Conservation (phyloP, 2,113 vertebrate species). For the Genyomyrus donnyi region DNA sequence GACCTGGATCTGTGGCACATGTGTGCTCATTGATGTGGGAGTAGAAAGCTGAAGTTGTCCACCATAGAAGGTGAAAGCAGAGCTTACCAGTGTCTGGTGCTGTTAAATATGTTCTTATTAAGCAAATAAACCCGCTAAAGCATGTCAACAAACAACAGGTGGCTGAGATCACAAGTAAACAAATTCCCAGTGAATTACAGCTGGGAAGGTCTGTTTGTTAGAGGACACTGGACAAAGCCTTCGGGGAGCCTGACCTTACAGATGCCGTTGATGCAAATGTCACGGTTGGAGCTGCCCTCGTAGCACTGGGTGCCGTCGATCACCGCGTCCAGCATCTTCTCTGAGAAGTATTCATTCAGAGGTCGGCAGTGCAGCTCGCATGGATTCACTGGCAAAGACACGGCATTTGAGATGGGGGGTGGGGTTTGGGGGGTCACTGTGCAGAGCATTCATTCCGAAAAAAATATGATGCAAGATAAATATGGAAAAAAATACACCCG, state of each 20-base stretch:
- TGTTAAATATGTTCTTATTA: not conserved
- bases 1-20: not conserved
- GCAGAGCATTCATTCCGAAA: not conserved
- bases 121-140: not conserved
- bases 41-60: not conserved
- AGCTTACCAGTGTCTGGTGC: not conserved
- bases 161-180: not conserved
- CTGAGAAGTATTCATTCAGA: constrained; percentile 65
- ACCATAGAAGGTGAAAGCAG: not conserved
- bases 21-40: too few relatives aligned
- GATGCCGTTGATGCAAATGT: constrained; percentile 88
- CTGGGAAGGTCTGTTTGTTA: not conserved
- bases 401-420: not conserved
- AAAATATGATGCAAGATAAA: not conserved
- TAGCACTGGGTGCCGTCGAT: constrained; percentile 80
- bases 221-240: not conserved
- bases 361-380: constrained; percentile 93
- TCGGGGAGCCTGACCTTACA: constrained; percentile 73
- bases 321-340: constrained; percentile 80
- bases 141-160: not conserved
- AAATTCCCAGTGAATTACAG: not conserved
- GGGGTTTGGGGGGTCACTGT: not conserved
- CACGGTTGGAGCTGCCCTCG: constrained; percentile 61
- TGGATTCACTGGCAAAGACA: constrained; percentile 63
- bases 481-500: not conserved